Base-by-base conservation (phyloP, 2,888 invertebrate species). In the Lasioglossum figueresi region DNA sequence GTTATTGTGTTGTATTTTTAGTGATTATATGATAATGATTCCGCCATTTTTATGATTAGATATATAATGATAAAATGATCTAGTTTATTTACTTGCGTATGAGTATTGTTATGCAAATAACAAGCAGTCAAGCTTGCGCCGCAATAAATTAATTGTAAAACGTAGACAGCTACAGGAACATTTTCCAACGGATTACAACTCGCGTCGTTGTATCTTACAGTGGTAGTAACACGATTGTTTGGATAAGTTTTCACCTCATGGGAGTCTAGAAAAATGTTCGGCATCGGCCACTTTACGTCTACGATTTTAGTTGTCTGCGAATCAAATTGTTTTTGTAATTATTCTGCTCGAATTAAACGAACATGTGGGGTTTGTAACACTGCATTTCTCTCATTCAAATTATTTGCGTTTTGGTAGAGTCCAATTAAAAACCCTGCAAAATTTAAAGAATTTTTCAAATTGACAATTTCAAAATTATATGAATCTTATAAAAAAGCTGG, bases 241-340 rank as follows among this genome's bases (percentile, higher is more conserved):
- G 98, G 98, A 95, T 98, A 98, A 74, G 98, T 98, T 91, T 97
- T 97, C 78, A 98, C 96, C 91, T 97, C 96, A 91, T 97, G 97
- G 5, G 98, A 97, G 81, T 97, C 97, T 75, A 98, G 96, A 76
- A 96, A 96, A 90, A 98, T 94, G 85, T 96, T 96, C 1, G 98
- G 97, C 83, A 96, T 96, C 10, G 98, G 98, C 98, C 98, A 98
- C 95, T 97, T 96, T 10, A 98, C 98, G 91, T 98, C 98, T 91
- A 98, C 96, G 83, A 96, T 85, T 95, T 92, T 92, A 87, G 91
- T 92, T 86, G 92, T 92, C 94, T 94, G 75, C 6, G 68, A 79
- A 80, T 19, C 59, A 77, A 27, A 85, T 73, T n/a, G n/a, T 19
- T 1, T 16, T 2, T 23, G 2, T 12, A 2, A 48, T 45, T 48